Conservation (phyloP, 2,113 vertebrate species). For the Scolopax mira region DNA sequence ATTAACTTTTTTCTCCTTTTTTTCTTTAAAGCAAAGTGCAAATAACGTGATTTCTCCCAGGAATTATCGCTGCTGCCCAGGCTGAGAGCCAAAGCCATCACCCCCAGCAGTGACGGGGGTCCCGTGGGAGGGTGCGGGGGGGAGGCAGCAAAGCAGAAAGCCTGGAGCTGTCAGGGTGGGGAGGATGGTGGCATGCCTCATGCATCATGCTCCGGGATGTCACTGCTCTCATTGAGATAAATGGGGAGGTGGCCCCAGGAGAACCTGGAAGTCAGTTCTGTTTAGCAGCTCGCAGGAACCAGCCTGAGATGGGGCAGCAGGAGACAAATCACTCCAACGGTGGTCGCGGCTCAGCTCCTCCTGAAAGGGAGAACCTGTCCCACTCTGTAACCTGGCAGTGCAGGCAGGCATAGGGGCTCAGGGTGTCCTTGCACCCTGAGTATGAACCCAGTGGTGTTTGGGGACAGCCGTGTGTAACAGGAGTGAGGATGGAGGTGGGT, state of each 20-base stretch:
- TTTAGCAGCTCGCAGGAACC: neutral
- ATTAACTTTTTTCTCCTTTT: neutral
- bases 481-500: neutral
- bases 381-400: neutral
- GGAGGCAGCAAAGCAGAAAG: constrained; percentile 29
- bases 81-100: neutral
- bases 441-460: accelerated
- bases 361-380: neutral
- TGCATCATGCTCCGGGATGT: constrained; percentile 53
- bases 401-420: neutral
- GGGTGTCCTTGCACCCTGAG: neutral
- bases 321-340: neutral
- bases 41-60: accelerated
- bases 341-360: neutral
- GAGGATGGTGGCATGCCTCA: constrained; percentile 3
- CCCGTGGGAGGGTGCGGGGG: neutral
- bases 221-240: constrained; percentile 63
- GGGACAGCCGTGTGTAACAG: neutral
- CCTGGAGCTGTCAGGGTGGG: neutral
- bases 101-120: neutral
- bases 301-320: neutral
- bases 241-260: constrained; percentile 31
- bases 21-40: neutral
- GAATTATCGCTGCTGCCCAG: accelerated
- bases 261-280: constrained; percentile 18